These are phyloP conservation scores for Lasioglossum zephyrum DNA, from an alignment of 2,888 invertebrate species.

Conservation along the genomic window DNA sequence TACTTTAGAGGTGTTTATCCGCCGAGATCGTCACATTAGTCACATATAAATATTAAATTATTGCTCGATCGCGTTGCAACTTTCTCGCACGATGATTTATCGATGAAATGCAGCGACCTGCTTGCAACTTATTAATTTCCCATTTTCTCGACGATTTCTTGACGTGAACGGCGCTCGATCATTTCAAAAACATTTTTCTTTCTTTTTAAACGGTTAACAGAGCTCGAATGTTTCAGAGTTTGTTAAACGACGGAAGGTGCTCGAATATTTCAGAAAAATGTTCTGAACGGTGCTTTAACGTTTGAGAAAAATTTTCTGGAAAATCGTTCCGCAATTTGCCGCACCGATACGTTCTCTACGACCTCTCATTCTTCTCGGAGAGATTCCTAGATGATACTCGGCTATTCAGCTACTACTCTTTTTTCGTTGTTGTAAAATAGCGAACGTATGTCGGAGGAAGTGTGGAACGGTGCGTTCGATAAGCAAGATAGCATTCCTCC, in stretches of 20 bases:
- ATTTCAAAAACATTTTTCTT: not conserved
- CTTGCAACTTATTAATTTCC: constrained; percentile 3
- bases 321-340: constrained; percentile 19
- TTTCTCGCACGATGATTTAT: constrained; percentile 49
- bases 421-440: constrained; percentile 17
- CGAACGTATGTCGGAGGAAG: constrained; percentile 38
- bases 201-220: not conserved
- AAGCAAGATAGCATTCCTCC: constrained; percentile 52
- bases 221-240: not conserved
- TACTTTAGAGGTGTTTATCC: not conserved
- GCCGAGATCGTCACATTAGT: constrained; percentile 3
- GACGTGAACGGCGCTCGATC: not conserved
- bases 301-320: not conserved
- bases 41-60: not conserved
- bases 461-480: constrained; percentile 42
- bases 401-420: constrained; percentile 25
- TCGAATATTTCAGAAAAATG: not conserved
- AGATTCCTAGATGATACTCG: constrained; percentile 15
- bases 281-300: not conserved
- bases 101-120: constrained; percentile 27
- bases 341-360: constrained; percentile 12
- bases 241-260: not conserved
- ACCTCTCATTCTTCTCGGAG: constrained; percentile 14
- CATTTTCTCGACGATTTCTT: constrained; percentile 15
- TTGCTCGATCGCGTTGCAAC: constrained; percentile 17